Base-by-base conservation (phyloP, 2,797 vertebrate genomes). In the Spinibarbus caldwelli region DNA sequence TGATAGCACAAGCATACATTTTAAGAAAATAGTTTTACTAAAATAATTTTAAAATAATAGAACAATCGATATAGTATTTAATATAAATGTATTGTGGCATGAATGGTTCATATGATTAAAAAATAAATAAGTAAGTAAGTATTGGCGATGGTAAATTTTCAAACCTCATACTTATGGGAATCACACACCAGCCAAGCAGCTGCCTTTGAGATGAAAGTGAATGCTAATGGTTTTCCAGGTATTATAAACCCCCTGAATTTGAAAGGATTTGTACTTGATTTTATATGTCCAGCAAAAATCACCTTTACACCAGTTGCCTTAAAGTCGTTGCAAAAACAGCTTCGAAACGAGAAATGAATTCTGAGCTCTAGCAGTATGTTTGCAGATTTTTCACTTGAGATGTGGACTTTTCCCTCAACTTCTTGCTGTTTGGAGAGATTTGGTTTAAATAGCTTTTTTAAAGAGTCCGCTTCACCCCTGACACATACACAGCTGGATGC, bases 401-500 rank as follows among this genome's bases (percentile, higher is more conserved):
- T 36, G 29, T 41, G 34, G 34, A 77, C 34, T 26, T 14, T 14
- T 41, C n/a, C 21, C 21, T 57, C 2, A 52, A 52, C 73, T 57
- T 77, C 21, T 38, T 23, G 3, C 21, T 38, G 75, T 77, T 57
- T 57, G 34, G 59, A 26, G 3, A 29, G 6, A 49, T 66, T 84
- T 84, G 62, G 38, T 14, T 31, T 14, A 34, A 62, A 70, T 26
- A 72, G 52, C 72, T n/a, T n/a, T 47, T 76, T n/a, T 83, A 78
- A 87, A 72, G 5, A 67, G 81, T 49, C n/a, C 6, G 29, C 31
- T 79, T 78, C 45, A 85, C 57, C 77, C 43, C 29, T 78, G 80
- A n/a, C n/a, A 78, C 84, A 70, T 43, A 77, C 29, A 72, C 73
- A 71, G 68, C 83, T 87, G 73, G 38, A 88, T 71, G 78, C 52